Conservation (phyloP, 2,888 invertebrate species). For the Thecocarcelia acutangulata region DNA sequence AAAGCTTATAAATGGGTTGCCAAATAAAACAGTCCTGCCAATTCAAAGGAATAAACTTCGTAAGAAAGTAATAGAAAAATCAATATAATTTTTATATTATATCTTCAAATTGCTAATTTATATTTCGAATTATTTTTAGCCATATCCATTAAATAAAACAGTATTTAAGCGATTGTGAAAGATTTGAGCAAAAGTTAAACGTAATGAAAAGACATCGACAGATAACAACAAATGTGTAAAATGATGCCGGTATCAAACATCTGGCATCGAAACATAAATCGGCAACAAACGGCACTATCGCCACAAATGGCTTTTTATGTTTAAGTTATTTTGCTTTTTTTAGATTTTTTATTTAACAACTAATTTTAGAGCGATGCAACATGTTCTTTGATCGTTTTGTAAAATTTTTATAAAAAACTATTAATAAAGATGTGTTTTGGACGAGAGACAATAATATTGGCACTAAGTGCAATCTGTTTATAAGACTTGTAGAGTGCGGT, state of each 20-base stretch:
- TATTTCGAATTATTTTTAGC: not conserved
- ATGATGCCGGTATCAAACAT: slow-evolving; percentile 15
- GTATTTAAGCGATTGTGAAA: slow-evolving; percentile 3
- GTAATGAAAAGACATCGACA: not conserved
- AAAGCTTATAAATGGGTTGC: too few species aligned
- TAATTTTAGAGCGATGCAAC: slow-evolving; percentile 8
- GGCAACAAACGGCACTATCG: slow-evolving; percentile 12
- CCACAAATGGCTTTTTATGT: not conserved
- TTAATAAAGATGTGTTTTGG: not conserved
- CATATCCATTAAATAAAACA: not conserved
- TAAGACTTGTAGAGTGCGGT: slow-evolving; percentile 15
- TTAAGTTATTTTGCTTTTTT: not conserved
- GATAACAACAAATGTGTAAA: not conserved
- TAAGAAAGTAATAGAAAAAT: too few species aligned
- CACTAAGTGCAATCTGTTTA: slow-evolving; percentile 11
- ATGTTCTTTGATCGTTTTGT: slow-evolving; percentile 11
- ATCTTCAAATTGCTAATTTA: too few species aligned
- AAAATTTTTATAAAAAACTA: not conserved
- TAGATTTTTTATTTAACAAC: not conserved
- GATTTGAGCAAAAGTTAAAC: not conserved
- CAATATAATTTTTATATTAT: too few species aligned
- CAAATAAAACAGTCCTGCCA: too few species aligned
- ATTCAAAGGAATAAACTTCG: too few species aligned
- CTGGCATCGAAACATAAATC: slow-evolving; percentile 9
- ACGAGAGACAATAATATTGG: not conserved